Base-by-base conservation (phyloP, 1,140 invertebrate genomes). In the Ceratoteleas bidentatus region DNA sequence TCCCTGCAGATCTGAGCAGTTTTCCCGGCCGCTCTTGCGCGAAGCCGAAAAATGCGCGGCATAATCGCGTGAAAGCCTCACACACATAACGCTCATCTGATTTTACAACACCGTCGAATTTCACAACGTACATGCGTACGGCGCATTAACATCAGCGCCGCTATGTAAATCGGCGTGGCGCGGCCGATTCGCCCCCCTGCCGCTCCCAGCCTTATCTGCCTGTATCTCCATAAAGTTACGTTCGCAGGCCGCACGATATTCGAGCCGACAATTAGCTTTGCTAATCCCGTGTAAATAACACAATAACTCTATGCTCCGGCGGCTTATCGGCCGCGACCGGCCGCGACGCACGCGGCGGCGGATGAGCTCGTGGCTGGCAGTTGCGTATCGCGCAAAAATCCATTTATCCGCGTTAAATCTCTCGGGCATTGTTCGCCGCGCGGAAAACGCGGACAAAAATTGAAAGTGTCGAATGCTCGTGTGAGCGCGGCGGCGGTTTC, bases 211-310 rank as follows among this genome's bases (percentile, higher is more conserved):
- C 73, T 84, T 80, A 84, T 83, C 84, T 74, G 50, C 61, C 77
- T 45, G 81, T 74, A 85, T 85, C 84, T 81, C 84, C 84, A 82
- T 85, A 82, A 78, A 79, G 84, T 85, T 75, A 72, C 81, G 83
- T 82, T 84, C 73, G 65, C 79, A 60, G 64, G 83, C 69, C 64
- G 61, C 80, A 81, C 81, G 77, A 85, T 86, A 86, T 85, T 84
- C 85, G 82, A 80, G 81, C 80, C 72, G 65, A 83, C 85, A 89
- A 90, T 91, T 91, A 91, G 88, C 88, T 88, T 89, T 90, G 90
- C 89, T 90, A 89, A 91, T 90, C 86, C 83, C 84, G 76, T 89
- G 87, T 85, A 90, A 89, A 89, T 86, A 89, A 88, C 85, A 89
- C 86, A 90, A 90, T 88, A 83, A 83, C 88, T 88, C 85, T 83